A percentile compares a stretch with the other conserved stretches of the same genome.
Conservation (phyloP, 1,140 invertebrate species). For the Lasioglossum albipes region DNA sequence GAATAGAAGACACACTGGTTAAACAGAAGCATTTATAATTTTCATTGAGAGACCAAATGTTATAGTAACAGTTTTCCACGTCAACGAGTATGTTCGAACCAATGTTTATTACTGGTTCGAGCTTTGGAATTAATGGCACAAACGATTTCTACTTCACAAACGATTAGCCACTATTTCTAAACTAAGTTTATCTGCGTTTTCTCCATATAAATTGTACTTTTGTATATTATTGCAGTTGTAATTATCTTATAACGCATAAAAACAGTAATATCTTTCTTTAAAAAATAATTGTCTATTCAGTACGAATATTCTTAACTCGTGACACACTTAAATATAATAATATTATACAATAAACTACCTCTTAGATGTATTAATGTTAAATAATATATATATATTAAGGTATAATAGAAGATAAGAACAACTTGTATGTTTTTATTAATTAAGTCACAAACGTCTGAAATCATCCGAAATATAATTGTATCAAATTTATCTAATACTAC, state of each 20-base stretch:
- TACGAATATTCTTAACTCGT: too few relatives aligned
- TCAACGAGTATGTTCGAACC: background rate
- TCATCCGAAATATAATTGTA: background rate
- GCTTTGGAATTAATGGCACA: slow-evolving; percentile 30
- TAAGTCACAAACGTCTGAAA: background rate
- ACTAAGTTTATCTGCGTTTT: background rate
- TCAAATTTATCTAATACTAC: background rate
- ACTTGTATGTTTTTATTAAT: background rate
- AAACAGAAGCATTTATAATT: slow-evolving; percentile 15
- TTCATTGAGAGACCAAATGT: background rate
- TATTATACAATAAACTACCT: too few relatives aligned
- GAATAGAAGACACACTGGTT: slow-evolving; percentile 30
- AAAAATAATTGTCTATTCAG: too few relatives aligned
- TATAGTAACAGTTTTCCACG: background rate
- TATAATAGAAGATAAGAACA: background rate
- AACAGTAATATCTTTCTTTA: too few relatives aligned
- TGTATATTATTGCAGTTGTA: too few relatives aligned
- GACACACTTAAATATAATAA: too few relatives aligned
- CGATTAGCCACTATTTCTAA: background rate
- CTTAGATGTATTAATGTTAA: too few relatives aligned
- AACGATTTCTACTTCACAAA: background rate
- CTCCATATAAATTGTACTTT: too few relatives aligned
- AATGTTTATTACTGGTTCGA: slow-evolving; percentile 5
- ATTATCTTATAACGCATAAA: too few relatives aligned
- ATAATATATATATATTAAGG: too few relatives aligned